Evolutionary conservation across 2,888 invertebrate species (phyloP).

Genomic region (Agelastica alni): DNA sequence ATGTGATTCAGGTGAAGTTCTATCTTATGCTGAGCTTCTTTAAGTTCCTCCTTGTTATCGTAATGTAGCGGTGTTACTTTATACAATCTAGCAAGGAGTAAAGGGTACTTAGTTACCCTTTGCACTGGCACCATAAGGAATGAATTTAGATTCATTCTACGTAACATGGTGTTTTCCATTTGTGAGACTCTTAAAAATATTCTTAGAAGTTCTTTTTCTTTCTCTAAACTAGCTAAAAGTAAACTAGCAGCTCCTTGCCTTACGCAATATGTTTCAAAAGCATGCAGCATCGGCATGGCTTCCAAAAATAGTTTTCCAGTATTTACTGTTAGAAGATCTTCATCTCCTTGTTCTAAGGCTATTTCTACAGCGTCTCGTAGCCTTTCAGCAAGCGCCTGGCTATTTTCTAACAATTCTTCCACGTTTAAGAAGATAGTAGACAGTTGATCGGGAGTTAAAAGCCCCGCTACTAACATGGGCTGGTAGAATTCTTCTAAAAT

Average conservation of each 20-base stretch:
- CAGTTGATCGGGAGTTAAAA: conserved; percentile 88
- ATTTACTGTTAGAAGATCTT: conserved; percentile 85
- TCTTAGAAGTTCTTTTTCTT: conserved; percentile 90
- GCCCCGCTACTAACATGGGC: conserved; percentile 90
- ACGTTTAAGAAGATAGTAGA: conserved; percentile 92
- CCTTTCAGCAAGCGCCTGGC: conserved; percentile 82
- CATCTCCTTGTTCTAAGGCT: conserved; percentile 78
- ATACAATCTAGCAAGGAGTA: conserved; percentile 84
- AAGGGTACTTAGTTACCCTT: conserved; percentile 94
- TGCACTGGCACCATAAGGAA: conserved; percentile 98
- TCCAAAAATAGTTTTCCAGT: conserved; percentile 90
- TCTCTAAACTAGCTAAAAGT: conserved; percentile 86
- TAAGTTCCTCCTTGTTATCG: conserved; percentile 80
- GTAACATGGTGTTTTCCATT: conserved; percentile 91
- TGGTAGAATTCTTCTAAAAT: conserved; percentile 91
- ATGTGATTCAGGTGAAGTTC: conserved; percentile 93
- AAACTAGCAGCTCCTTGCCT: conserved; percentile 89
- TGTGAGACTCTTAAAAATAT: conserved; percentile 95
- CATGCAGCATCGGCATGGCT: conserved; percentile 89
- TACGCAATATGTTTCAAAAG: conserved; percentile 94
- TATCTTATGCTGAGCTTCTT: conserved; percentile 88
- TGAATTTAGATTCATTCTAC: conserved; percentile 96
- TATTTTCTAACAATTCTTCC: conserved; percentile 86
- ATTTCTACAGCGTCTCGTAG: conserved; percentile 86
- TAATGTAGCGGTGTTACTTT: conserved; percentile 87